Conservation (phyloP, 2,888 invertebrate genomes). For the Pollenia griseotomentosa region DNA sequence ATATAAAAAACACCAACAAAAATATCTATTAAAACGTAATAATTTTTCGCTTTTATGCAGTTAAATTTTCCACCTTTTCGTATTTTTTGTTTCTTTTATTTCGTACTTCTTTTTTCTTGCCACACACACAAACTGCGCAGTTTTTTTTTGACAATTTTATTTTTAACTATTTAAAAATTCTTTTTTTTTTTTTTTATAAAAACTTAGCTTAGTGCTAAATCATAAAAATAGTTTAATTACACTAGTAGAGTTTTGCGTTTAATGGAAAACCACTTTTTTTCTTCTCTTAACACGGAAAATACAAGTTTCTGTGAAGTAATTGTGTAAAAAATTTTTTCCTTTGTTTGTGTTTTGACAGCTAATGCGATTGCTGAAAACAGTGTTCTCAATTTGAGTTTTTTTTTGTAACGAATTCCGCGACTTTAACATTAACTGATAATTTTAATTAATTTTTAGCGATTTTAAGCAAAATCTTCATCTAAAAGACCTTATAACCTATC, state of each 20-base stretch:
- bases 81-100: constrained; percentile 29
- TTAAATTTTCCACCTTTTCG: constrained; percentile 54
- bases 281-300: constrained; percentile 53
- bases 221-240: constrained; percentile 54
- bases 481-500: no score
- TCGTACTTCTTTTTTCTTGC: constrained; percentile 53
- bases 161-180: constrained; percentile 34
- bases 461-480: no score
- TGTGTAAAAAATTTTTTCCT: constrained; percentile 67
- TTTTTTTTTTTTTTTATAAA: constrained; percentile 1
- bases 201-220: constrained; percentile 12
- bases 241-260: constrained; percentile 36
- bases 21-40: constrained; percentile 67
- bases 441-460: no score
- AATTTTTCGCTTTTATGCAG: constrained; percentile 48
- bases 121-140: constrained; percentile 73
- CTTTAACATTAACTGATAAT: no score
- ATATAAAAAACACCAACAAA: constrained; percentile 24
- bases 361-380: not conserved
- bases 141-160: constrained; percentile 38
- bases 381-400: no score
- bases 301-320: constrained; percentile 62
- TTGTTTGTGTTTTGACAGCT: constrained; percentile 70
- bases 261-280: constrained; percentile 58
- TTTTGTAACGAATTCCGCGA: no score